Evolutionary conservation across 2,113 vertebrate genomes (phyloP).

Genomic region (Petrocephalus microphthalmus): DNA sequence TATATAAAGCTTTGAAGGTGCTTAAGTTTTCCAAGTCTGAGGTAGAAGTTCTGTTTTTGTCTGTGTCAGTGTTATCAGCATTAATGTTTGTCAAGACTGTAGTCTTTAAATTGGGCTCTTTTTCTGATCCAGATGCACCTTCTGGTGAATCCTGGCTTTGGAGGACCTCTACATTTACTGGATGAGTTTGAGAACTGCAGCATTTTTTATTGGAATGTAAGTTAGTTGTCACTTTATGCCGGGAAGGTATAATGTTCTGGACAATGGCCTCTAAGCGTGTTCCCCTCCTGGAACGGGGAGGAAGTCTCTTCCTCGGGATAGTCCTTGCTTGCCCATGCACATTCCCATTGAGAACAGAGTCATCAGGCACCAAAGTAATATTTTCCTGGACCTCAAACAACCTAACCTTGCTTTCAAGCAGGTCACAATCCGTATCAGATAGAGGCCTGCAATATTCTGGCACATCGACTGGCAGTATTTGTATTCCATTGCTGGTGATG

Average conservation of each 20-base stretch:
- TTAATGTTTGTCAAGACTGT: slow-evolving; percentile 26
- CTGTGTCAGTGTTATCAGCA: slow-evolving; percentile 31
- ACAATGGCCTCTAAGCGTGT: slow-evolving; percentile 58
- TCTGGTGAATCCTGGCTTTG: slow-evolving; percentile 24
- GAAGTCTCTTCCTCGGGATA: slow-evolving; percentile 50
- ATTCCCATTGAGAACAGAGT: slow-evolving; percentile 40
- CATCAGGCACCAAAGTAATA: slow-evolving; percentile 19
- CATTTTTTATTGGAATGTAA: slow-evolving; percentile 40
- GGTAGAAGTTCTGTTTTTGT: slow-evolving; percentile 51
- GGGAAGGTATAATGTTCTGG: slow-evolving; percentile 58
- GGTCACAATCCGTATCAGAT: slow-evolving; percentile 33
- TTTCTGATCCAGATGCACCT: slow-evolving; percentile 13
- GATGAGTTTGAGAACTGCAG: slow-evolving; percentile 26
- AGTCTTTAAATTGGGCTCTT: slow-evolving; percentile 32
- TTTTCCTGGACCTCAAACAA: slow-evolving; percentile 29
- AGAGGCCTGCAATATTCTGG: neutral
- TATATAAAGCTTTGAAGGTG: slow-evolving; percentile 31
- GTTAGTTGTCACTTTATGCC: slow-evolving; percentile 45
- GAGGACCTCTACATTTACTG: slow-evolving; percentile 11
- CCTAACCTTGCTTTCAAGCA: slow-evolving; percentile 30
- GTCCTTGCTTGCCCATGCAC: slow-evolving; percentile 35
- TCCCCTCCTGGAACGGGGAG: slow-evolving; percentile 51
- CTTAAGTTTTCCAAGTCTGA: slow-evolving; percentile 43
- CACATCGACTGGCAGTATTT: slow-evolving; percentile 4
- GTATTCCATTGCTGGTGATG: slow-evolving; percentile 26